Percentiles rank a stretch among this genome's conserved stretches.
phyloP scores from a whole-genome alignment of 1,140 invertebrate species.

The Papilio aristodemus region DNA sequence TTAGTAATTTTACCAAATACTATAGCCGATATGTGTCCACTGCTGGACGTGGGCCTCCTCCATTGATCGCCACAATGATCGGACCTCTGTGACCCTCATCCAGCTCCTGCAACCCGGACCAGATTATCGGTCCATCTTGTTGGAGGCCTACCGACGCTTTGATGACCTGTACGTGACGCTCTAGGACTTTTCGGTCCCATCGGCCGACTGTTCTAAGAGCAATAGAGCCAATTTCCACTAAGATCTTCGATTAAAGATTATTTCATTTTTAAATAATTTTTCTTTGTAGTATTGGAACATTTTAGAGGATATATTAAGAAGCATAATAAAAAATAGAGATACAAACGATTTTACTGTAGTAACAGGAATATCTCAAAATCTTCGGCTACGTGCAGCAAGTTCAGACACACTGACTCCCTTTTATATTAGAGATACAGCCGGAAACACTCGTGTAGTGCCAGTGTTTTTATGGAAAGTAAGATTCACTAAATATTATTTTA shows the following conservation, averaged over 20 bases:
- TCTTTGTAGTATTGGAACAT: slow-evolving; percentile 17
- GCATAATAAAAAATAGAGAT: neutral
- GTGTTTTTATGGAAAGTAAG: slow-evolving; percentile 9
- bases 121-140: no score
- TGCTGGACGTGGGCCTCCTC: no score
- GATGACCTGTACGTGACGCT: no score
- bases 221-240: neutral
- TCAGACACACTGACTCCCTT: neutral
- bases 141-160: no score
- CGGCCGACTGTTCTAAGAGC: neutral
- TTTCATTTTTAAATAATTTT: neutral
- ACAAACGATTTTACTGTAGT: neutral
- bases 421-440: slow-evolving; percentile 8
- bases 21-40: neutral
- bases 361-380: neutral
- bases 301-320: slow-evolving; percentile 5
- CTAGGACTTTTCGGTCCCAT: no score
- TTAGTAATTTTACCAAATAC: no score
- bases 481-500: neutral
- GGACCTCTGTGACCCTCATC: no score
- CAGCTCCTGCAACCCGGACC: no score
- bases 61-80: no score
- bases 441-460: neutral
- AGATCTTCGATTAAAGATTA: neutral
- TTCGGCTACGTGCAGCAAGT: neutral